These are phyloP conservation scores for Gulo gulo DNA, from an alignment of 2,113 vertebrate genomes.

Conservation along the genomic window DNA sequence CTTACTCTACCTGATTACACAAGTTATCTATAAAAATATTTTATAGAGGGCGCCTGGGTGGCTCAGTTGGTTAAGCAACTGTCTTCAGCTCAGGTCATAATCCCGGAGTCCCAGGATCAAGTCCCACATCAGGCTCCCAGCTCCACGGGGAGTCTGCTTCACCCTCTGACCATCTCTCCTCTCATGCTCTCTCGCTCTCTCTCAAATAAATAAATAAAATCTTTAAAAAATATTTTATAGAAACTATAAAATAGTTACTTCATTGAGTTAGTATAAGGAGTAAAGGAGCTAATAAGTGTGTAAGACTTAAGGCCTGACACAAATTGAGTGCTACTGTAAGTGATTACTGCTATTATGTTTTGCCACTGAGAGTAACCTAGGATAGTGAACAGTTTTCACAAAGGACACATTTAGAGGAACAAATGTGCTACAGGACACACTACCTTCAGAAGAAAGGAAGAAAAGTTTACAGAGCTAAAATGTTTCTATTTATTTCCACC, in stretches of 20 bases:
- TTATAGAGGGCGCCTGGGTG: not conserved
- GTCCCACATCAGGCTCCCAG: too few species aligned
- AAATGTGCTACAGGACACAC: not conserved
- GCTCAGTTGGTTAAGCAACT: too few species aligned
- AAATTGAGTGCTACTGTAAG: not conserved
- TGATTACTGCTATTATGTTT: not conserved
- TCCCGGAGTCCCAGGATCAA: too few species aligned
- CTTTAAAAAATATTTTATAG: not conserved
- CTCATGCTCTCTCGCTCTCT: too few species aligned
- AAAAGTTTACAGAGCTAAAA: not conserved
- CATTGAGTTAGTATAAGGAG: not conserved
- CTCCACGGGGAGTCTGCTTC: too few species aligned
- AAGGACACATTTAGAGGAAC: not conserved
- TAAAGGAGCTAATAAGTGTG: not conserved
- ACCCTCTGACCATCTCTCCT: too few species aligned
- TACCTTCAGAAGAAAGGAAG: not conserved
- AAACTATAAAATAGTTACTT: not conserved
- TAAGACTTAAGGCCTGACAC: not conserved
- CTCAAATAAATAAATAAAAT: too few species aligned
- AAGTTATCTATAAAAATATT: not conserved
- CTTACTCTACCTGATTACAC: not conserved
- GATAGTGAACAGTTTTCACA: not conserved
- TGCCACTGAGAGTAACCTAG: not conserved
- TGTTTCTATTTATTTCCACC: not conserved
- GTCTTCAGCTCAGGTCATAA: too few species aligned